A percentile compares a stretch with the other conserved stretches of the same genome.
These are phyloP conservation scores for Podargus strigoides DNA, from an alignment of 2,797 vertebrate species.

Conservation along the genomic window DNA sequence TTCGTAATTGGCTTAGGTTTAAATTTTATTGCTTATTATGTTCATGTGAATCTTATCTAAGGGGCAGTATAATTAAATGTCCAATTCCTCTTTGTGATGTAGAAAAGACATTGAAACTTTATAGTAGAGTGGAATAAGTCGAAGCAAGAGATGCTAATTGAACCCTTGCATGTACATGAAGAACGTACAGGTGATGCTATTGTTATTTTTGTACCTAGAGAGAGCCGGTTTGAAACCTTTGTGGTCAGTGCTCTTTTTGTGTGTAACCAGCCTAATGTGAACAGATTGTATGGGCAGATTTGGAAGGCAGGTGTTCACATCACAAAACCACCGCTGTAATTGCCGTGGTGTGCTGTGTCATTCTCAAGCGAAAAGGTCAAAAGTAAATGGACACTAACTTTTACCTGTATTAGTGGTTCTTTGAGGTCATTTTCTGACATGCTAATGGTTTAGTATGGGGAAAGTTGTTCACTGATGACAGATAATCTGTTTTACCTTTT, in stretches of 20 bases:
- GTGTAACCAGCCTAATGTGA: conserved; percentile 37
- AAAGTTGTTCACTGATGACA: background rate
- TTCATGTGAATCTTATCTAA: background rate
- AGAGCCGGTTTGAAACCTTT: conserved; percentile 42
- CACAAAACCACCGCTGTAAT: conserved; percentile 10
- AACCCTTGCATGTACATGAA: conserved; percentile 12
- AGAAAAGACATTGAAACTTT: conserved; percentile 15
- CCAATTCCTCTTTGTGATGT: background rate
- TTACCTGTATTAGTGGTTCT: background rate
- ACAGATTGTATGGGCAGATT: conserved; percentile 43
- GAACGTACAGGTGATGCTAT: conserved; percentile 17
- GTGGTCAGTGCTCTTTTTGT: conserved; percentile 14
- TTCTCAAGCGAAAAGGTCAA: background rate
- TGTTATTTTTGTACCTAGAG: conserved; percentile 47
- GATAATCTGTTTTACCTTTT: background rate
- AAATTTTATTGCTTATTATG: background rate
- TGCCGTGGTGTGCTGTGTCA: background rate
- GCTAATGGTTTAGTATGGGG: background rate
- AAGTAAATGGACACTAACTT: background rate
- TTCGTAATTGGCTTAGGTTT: background rate
- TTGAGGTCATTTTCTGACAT: background rate
- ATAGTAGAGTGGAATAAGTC: background rate
- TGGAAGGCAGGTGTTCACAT: conserved; percentile 55
- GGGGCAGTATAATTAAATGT: background rate
- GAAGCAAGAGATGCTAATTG: background rate